A percentile compares a stretch with the other conserved stretches of the same genome.
Conservation (phyloP, 2,888 invertebrate genomes). For the Drosophila tripunctata region DNA sequence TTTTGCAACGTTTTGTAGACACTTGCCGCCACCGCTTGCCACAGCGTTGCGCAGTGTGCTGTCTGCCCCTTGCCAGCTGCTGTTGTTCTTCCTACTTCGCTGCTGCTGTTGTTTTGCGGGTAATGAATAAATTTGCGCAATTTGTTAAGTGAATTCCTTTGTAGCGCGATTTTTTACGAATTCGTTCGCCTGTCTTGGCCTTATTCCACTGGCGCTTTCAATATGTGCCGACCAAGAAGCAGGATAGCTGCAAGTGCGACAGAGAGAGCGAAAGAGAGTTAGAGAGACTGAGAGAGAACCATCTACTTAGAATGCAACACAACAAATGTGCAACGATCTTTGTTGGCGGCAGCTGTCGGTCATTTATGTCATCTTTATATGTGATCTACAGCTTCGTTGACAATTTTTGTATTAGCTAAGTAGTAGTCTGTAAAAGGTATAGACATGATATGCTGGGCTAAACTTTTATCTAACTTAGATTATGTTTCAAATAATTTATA, state of each 20-base stretch:
- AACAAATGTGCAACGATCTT: conserved; percentile 34
- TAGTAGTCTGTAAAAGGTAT: too few species aligned
- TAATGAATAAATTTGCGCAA: conserved; percentile 82
- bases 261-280: conserved; percentile 3
- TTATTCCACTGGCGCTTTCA: conserved; percentile 60
- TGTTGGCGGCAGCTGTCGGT: background rate
- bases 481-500: too few species aligned
- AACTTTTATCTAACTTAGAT: too few species aligned
- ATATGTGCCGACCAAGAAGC: conserved; percentile 2
- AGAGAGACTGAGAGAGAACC: conserved; percentile 4
- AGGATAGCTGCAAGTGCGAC: background rate
- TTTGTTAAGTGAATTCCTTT: conserved; percentile 82
- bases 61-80: conserved; percentile 12
- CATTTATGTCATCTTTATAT: conserved; percentile 1
- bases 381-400: background rate
- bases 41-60: background rate
- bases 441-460: too few species aligned
- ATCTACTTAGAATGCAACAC: conserved; percentile 49
- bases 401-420: too few species aligned
- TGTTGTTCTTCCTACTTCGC: too few species aligned
- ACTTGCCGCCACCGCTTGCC: conserved; percentile 23
- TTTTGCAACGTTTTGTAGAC: conserved; percentile 76
- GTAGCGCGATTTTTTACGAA: conserved; percentile 79
- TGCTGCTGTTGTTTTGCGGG: conserved; percentile 67
- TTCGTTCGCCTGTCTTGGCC: conserved; percentile 50